Percentiles rank a stretch among this genome's conserved stretches.
phyloP scores from a whole-genome alignment of 2,797 vertebrate species.

The Anniella stebbinsi region DNA sequence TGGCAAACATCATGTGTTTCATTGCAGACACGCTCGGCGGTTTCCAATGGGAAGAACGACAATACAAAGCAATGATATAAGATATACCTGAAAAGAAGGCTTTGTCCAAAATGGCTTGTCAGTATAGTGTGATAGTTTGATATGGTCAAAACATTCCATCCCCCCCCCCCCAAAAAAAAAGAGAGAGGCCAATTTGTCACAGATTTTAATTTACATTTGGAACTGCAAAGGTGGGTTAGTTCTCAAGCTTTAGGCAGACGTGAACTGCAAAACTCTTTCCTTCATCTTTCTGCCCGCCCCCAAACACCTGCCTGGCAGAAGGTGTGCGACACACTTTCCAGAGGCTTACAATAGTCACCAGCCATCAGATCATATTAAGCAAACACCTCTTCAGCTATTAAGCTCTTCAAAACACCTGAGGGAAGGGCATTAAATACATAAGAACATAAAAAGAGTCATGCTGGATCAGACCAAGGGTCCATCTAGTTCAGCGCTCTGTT shows the following conservation, averaged over 20 bases:
- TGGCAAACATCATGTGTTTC: not conserved
- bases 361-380: not conserved
- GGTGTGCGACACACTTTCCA: not conserved
- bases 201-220: not conserved
- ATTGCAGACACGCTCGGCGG: not conserved
- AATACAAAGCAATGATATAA: not conserved
- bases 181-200: not conserved
- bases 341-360: not conserved
- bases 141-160: not conserved
- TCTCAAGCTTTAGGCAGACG: not conserved
- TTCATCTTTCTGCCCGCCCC: not conserved
- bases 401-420: not conserved
- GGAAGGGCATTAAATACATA: too few relatives aligned
- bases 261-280: not conserved
- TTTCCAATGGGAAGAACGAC: not conserved
- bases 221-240: not conserved
- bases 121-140: too few relatives aligned
- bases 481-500: too few relatives aligned
- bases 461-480: too few relatives aligned
- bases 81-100: conserved; percentile 16
- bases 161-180: not conserved
- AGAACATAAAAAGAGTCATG: too few relatives aligned
- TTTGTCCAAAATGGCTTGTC: not conserved
- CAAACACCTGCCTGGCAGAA: not conserved
- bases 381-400: not conserved